Conservation (phyloP, 2,888 invertebrate genomes). For the Himalopsyche japonica region DNA sequence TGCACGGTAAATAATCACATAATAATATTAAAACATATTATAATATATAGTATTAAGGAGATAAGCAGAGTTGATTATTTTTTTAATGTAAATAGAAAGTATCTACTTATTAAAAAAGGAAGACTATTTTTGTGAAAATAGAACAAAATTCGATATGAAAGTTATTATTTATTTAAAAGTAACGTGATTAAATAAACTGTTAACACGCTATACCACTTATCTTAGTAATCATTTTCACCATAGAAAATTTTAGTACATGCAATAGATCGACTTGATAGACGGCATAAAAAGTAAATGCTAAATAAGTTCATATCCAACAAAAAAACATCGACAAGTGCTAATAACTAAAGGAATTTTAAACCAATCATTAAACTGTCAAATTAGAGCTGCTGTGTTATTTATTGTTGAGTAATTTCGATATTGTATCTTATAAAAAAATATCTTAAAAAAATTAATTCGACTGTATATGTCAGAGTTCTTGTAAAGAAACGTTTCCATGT, state of each 20-base stretch:
- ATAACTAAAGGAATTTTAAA: neutral
- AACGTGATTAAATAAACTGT: neutral
- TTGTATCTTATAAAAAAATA: neutral
- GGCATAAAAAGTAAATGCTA: neutral
- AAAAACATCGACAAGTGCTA: neutral
- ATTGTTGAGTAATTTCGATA: neutral
- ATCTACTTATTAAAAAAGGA: too few species aligned
- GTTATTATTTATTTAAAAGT: neutral
- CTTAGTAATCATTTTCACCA: neutral
- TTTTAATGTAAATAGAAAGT: too few species aligned
- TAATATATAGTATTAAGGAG: too few species aligned
- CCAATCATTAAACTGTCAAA: neutral
- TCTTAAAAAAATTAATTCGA: neutral
- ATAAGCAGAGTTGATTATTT: too few species aligned
- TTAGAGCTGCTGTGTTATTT: neutral
- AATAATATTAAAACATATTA: too few species aligned
- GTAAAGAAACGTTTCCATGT: too few species aligned
- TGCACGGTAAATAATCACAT: too few species aligned
- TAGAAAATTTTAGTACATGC: neutral
- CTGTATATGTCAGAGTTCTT: too few species aligned
- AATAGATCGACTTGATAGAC: neutral
- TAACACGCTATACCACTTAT: neutral
- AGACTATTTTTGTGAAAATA: too few species aligned
- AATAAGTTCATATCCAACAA: neutral
- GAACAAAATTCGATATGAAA: too few species aligned